Evolutionary conservation across 2,113 vertebrate species (phyloP).

Genomic region (Dissostichus mawsoni): DNA sequence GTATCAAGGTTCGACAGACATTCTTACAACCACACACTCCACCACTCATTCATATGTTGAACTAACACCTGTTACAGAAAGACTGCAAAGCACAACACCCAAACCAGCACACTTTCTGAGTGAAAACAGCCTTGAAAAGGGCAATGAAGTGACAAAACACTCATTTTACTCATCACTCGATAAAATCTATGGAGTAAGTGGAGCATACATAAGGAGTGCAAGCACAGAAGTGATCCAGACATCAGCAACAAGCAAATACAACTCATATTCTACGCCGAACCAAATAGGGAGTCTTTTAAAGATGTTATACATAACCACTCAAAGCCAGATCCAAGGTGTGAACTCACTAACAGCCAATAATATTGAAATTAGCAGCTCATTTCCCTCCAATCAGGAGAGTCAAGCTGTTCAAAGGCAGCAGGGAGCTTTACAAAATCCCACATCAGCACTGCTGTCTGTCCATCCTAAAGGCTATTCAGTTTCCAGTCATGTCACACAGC

Average conservation of each 20-base stretch:
- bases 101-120: conserved; percentile 18
- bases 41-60: conserved; percentile 19
- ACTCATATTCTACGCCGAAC: conserved; percentile 14
- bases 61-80: conserved; percentile 24
- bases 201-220: conserved; percentile 17
- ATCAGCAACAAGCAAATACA: conserved; percentile 20
- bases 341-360: conserved; percentile 24
- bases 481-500: conserved; percentile 63
- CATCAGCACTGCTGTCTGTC: conserved; percentile 58
- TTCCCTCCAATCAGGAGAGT: conserved; percentile 47
- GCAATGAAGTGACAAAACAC: conserved; percentile 32
- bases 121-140: conserved; percentile 33
- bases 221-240: conserved; percentile 10
- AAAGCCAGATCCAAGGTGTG: conserved; percentile 15
- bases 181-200: conserved; percentile 20
- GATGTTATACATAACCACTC: conserved; percentile 20
- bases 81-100: conserved; percentile 21
- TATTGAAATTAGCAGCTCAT: conserved; percentile 45
- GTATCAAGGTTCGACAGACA: conserved; percentile 24
- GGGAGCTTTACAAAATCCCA: conserved; percentile 43
- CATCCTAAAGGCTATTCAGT: conserved; percentile 50
- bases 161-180: conserved; percentile 13
- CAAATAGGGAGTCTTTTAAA: conserved; percentile 18
- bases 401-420: conserved; percentile 61
- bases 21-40: conserved; percentile 9